A percentile compares a stretch with the other conserved stretches of the same genome.
Conservation (phyloP, 2,888 invertebrate species). For the Chrysomela aeneicollis region DNA sequence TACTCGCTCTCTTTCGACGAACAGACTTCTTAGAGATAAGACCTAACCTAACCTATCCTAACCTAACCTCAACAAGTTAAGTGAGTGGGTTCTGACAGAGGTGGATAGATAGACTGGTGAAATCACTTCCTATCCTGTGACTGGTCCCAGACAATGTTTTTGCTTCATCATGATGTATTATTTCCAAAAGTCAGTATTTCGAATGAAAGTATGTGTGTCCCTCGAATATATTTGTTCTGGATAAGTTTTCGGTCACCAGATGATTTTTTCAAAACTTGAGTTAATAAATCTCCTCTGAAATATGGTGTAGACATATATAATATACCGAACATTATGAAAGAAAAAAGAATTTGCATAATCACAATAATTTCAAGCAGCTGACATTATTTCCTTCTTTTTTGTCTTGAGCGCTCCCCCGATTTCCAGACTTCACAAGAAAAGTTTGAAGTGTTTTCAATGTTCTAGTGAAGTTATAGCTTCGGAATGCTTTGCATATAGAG, state of each 20-base stretch:
- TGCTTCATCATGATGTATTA: no score
- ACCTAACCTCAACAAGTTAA: no score
- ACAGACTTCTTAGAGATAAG: no score
- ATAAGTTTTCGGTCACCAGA: conserved; percentile 17
- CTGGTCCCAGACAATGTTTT: no score
- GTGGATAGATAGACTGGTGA: no score
- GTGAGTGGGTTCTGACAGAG: no score
- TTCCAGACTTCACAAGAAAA: conserved; percentile 56
- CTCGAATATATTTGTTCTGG: no score
- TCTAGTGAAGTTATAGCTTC: conserved; percentile 61
- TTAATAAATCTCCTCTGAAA: conserved; percentile 41
- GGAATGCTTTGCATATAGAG: conserved; percentile 62
- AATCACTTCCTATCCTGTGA: no score
- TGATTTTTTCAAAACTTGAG: conserved; percentile 23
- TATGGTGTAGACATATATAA: conserved; percentile 44
- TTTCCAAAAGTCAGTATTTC: no score
- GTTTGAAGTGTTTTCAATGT: conserved; percentile 62
- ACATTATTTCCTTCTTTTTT: conserved; percentile 67
- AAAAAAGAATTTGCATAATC: conserved; percentile 70
- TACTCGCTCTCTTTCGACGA: no score
- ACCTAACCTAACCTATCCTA: no score
- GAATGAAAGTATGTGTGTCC: no score
- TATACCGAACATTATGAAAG: conserved; percentile 42
- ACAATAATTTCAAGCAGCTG: conserved; percentile 71
- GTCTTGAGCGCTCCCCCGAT: conserved; percentile 39